phyloP scores from a whole-genome alignment of 2,888 invertebrate genomes.

The Microctonus aethiopoides region DNA sequence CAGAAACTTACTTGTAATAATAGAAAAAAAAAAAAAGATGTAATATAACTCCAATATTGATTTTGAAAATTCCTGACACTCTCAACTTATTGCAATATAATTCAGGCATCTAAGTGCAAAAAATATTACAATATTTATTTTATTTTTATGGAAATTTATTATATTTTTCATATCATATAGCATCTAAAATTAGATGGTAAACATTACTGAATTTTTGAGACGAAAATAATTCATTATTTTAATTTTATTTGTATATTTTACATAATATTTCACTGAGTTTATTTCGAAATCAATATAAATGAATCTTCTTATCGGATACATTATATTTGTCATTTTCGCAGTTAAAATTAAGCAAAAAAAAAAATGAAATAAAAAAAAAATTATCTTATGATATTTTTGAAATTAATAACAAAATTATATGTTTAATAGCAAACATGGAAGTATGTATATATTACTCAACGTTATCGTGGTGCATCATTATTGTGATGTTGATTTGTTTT shows the following conservation, averaged over 20 bases:
- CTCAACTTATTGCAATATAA: not conserved
- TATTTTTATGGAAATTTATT: too few relatives aligned
- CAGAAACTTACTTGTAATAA: slow-evolving; percentile 24
- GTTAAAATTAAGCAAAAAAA: not conserved
- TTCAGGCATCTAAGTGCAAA: not conserved
- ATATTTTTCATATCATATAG: too few relatives aligned
- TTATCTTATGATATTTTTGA: too few relatives aligned
- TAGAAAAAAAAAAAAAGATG: not conserved
- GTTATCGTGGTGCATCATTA: not conserved
- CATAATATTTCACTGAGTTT: not conserved
- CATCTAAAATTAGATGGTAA: too few relatives aligned
- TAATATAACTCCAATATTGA: slow-evolving; percentile 21
- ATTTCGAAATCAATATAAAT: not conserved
- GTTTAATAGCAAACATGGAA: too few relatives aligned
- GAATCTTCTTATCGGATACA: not conserved
- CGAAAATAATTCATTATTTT: not conserved
- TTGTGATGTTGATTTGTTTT: not conserved
- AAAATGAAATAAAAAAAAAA: not conserved
- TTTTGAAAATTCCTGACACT: slow-evolving; percentile 1
- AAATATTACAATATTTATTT: too few relatives aligned
- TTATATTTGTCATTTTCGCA: too few relatives aligned
- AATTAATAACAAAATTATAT: too few relatives aligned
- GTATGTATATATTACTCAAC: too few relatives aligned
- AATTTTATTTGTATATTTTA: not conserved
- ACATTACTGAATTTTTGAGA: not conserved